phyloP scores from a whole-genome alignment of 2,113 vertebrate genomes.

The Microtus oregoni region DNA sequence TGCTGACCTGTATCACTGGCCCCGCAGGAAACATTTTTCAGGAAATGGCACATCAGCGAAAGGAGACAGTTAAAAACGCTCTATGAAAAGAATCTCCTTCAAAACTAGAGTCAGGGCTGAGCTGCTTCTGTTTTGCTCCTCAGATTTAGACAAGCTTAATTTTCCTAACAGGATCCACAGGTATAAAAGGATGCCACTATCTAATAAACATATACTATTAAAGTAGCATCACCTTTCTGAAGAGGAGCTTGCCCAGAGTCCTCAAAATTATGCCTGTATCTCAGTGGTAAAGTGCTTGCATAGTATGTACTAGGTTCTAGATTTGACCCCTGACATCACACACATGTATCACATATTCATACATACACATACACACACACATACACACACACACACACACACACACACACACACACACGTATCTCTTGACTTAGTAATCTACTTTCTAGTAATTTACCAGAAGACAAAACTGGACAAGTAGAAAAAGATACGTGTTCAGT shows the following conservation, averaged over 20 bases:
- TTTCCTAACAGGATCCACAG: constrained; percentile 7
- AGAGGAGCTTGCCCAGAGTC: constrained; percentile 3
- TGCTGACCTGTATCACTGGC: background rate
- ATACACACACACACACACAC: no score
- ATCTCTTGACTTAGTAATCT: background rate
- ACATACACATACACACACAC: no score
- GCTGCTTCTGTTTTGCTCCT: background rate
- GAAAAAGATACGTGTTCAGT: background rate
- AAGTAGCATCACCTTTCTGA: constrained; percentile 20
- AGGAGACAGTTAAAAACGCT: background rate
- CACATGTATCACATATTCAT: background rate
- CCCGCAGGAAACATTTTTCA: background rate
- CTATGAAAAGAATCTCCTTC: constrained; percentile 42
- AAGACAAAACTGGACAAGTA: constrained; percentile 37
- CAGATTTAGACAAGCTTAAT: constrained; percentile 47
- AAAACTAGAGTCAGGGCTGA: background rate
- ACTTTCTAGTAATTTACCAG: constrained; percentile 1
- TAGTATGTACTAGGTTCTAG: background rate
- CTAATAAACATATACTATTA: background rate
- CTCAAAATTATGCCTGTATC: background rate
- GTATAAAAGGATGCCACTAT: background rate
- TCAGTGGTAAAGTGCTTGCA: background rate
- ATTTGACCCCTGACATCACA: background rate
- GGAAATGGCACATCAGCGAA: background rate
- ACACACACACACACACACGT: background rate